A percentile compares a stretch with the other conserved stretches of the same genome.
Conservation (phyloP, 1,140 invertebrate genomes). For the Drosophila nikananu region DNA sequence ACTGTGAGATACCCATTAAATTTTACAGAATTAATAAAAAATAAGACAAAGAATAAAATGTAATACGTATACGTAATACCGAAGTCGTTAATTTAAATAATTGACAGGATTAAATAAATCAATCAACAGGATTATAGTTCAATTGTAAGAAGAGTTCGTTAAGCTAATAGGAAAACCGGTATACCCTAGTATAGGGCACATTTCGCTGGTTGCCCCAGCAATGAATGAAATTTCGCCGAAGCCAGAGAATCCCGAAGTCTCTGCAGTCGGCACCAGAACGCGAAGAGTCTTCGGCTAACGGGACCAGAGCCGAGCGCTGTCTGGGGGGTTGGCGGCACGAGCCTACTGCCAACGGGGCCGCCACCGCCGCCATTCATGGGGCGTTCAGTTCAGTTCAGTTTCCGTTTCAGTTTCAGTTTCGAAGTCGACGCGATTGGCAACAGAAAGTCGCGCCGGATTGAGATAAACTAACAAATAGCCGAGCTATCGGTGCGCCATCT, state of each 20-base stretch:
- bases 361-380: constrained; percentile 43
- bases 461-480: constrained; percentile 54
- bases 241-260: constrained; percentile 41
- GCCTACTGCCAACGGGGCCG: constrained; percentile 66
- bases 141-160: background rate
- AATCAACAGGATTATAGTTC: background rate
- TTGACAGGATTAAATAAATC: too few species aligned
- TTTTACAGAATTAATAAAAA: background rate
- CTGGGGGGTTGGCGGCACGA: constrained; percentile 32
- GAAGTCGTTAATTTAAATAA: background rate
- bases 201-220: constrained; percentile 26
- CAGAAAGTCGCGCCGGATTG: constrained; percentile 54
- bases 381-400: constrained; percentile 56
- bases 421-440: constrained; percentile 70
- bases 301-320: constrained; percentile 14
- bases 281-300: constrained; percentile 25
- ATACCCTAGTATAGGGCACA: constrained; percentile 34
- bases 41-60: background rate
- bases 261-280: constrained; percentile 4
- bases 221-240: constrained; percentile 69
- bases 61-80: background rate
- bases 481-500: constrained; percentile 49
- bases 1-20: background rate
- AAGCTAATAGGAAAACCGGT: background rate
- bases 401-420: constrained; percentile 44